These are phyloP conservation scores for Portevinia maculata DNA, from an alignment of 2,888 invertebrate genomes.

Conservation along the genomic window DNA sequence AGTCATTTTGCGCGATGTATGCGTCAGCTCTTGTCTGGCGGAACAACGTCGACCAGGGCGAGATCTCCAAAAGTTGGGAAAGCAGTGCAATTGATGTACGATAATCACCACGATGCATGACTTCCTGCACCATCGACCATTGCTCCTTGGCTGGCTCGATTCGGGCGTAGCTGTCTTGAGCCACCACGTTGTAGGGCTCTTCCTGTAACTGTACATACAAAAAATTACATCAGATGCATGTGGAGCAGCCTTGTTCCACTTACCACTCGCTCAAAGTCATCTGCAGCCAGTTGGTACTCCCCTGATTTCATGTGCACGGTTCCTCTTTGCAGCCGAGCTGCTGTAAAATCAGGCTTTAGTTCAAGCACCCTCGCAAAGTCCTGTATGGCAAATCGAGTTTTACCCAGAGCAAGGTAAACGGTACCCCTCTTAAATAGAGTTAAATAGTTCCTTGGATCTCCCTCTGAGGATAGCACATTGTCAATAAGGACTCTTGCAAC, in stretches of 20 bases:
- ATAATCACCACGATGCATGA: conserved; percentile 85
- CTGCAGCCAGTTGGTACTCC: conserved; percentile 90
- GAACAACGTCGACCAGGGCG: conserved; percentile 94
- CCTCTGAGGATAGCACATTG: conserved; percentile 86
- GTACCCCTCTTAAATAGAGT: conserved; percentile 98
- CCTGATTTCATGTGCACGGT: conserved; percentile 95
- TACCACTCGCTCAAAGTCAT: conserved; percentile 93
- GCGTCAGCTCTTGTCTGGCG: conserved; percentile 94
- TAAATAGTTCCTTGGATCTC: conserved; percentile 97
- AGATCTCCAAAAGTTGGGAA: conserved; percentile 88
- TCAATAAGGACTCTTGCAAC: not conserved
- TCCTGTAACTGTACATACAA: conserved; percentile 84
- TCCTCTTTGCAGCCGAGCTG: conserved; percentile 93
- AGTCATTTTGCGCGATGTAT: conserved; percentile 90
- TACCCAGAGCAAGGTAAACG: conserved; percentile 97
- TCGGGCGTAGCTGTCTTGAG: conserved; percentile 87
- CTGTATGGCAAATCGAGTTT: conserved; percentile 96
- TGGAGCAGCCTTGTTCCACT: conserved; percentile 81
- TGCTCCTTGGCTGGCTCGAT: conserved; percentile 87
- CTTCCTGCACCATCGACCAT: conserved; percentile 87
- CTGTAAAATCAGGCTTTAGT: conserved; percentile 96
- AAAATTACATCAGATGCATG: not conserved
- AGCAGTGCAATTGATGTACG: conserved; percentile 86
- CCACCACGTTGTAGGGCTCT: conserved; percentile 92
- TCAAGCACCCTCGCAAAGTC: conserved; percentile 97